Conservation (phyloP, 2,113 vertebrate genomes). For the Callipepla californica region DNA sequence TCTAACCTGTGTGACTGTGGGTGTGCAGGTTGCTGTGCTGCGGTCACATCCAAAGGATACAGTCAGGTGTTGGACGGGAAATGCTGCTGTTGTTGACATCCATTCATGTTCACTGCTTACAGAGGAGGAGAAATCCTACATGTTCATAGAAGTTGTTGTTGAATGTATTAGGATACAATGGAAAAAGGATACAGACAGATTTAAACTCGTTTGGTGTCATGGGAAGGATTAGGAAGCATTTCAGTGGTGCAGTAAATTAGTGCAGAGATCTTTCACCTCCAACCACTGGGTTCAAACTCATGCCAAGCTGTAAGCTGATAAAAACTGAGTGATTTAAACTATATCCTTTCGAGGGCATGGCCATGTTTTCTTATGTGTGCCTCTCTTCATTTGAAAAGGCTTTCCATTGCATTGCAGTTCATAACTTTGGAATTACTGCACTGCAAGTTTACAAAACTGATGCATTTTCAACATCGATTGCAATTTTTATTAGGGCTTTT, state of each 20-base stretch:
- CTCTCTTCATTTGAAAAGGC: neutral
- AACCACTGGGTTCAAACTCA: conserved; percentile 43
- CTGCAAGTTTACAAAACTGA: neutral
- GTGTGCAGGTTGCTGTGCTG: neutral
- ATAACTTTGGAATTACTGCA: neutral
- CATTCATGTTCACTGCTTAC: neutral
- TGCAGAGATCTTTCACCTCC: conserved; percentile 49
- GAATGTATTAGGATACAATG: neutral
- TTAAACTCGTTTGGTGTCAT: conserved; percentile 27
- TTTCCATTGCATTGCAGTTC: neutral
- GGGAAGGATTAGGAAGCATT: conserved; percentile 29
- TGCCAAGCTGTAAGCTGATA: conserved; percentile 39
- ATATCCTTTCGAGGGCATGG: neutral
- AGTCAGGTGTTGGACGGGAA: neutral
- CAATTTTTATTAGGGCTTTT: neutral
- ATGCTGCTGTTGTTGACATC: neutral
- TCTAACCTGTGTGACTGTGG: neutral
- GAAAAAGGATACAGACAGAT: neutral
- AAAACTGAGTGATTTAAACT: conserved; percentile 17
- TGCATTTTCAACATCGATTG: neutral
- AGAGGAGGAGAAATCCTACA: neutral
- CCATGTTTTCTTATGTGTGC: neutral
- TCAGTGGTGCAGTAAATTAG: conserved; percentile 52
- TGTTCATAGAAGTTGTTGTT: neutral
- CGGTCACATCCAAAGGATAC: neutral